A percentile compares a stretch with the other conserved stretches of the same genome.
phyloP scores from a whole-genome alignment of 2,888 invertebrate genomes.

The Zele albiditarsus region DNA sequence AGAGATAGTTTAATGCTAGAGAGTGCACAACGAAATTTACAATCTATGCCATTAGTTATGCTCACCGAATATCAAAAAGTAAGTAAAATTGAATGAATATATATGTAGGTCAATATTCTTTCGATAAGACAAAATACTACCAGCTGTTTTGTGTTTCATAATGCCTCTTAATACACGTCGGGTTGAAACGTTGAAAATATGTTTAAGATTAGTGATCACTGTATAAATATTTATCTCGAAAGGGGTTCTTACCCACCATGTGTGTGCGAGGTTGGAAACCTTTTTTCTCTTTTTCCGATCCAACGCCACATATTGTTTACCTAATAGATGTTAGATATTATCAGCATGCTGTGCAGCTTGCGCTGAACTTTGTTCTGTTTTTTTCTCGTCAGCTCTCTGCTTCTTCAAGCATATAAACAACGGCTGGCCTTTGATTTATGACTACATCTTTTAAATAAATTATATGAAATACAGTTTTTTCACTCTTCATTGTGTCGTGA shows the following conservation, averaged over 20 bases:
- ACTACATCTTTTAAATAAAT: background rate
- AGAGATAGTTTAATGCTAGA: constrained; percentile 90
- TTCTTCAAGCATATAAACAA: background rate
- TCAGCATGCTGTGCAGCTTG: background rate
- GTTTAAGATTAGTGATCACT: constrained; percentile 51
- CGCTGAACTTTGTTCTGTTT: background rate
- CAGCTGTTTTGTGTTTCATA: background rate
- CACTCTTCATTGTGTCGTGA: background rate
- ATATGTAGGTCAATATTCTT: background rate
- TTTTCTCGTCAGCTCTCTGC: background rate
- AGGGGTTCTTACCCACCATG: constrained; percentile 43
- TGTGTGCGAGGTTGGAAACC: constrained; percentile 19
- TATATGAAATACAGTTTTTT: background rate
- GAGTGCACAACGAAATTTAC: constrained; percentile 95
- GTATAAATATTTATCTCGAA: constrained; percentile 59
- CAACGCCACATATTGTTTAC: background rate
- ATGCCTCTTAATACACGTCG: background rate
- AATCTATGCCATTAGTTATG: constrained; percentile 97
- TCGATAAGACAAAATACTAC: background rate
- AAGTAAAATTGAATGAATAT: constrained; percentile 47
- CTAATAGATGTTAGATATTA: background rate
- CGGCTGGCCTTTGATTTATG: background rate
- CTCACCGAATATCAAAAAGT: constrained; percentile 96
- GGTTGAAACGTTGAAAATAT: background rate
- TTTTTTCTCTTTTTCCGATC: background rate